Evolutionary conservation across 2,888 invertebrate genomes (phyloP), one percentile per base, ranked within the genome.

Genomic region (Theretra japonica): DNA sequence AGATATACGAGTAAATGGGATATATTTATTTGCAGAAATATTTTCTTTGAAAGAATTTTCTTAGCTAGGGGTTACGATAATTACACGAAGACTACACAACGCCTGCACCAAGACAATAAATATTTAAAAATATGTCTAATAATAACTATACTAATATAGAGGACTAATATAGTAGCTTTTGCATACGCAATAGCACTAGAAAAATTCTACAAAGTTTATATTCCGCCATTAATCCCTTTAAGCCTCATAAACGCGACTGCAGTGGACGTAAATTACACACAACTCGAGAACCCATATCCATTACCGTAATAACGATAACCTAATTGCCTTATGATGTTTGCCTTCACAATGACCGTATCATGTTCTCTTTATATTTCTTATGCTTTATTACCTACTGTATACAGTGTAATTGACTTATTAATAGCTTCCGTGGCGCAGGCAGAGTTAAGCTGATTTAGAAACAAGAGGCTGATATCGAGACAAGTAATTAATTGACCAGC

Each of bases 291-390:
- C 69, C 23, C 23, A 41, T 70, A 58, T 70, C 17, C 41, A 56
- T 70, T 57, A 70, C 70, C 56, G 7, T 11, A 8, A 33, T 62
- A 62, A 33, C 28, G 15, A 25, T 62, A 62, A 62, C 30, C 33
- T 62, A 62, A 62, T 59, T 59, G 59, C 53, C n/a, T n/a, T 53
- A n/a, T 33, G 33, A 62, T 33, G 62, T 33, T 62, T 59, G 5
- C 59, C 33, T 62, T 62, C n/a, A 62, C 17, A 59, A 15, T 59
- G 62, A 62, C 19, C 62, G 33, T 33, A 17, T 62, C 19, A 33
- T n/a, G 2, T 62, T 62, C 17, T 23, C 23, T 58, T n/a, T 57
- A n/a, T 57, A 25, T 3, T 58, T 58, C 23, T 15, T 58, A 15
- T 4, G 23, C 23, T 15, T 58, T 25, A 25, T 25, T 25, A 25